Conservation (phyloP, 2,797 vertebrate species). For the Enteromius trimaculatus region DNA sequence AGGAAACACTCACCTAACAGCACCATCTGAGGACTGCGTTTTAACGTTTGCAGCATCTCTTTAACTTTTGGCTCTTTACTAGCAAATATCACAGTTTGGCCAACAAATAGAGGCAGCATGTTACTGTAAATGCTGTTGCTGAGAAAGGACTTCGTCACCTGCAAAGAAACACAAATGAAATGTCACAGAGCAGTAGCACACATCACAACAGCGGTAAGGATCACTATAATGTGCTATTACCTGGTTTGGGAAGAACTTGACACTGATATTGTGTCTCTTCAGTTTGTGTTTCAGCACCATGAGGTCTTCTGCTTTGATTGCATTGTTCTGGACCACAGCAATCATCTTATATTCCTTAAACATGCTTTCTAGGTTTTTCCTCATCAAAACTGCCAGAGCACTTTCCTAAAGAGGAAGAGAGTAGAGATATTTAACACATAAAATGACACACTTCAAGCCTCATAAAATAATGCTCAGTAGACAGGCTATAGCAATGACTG, state of each 20-base stretch:
- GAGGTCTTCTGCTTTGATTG: conserved; percentile 78
- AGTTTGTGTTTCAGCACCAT: conserved; percentile 78
- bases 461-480: background rate
- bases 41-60: conserved; percentile 85
- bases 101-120: conserved; percentile 86
- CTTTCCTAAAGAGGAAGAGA: conserved; percentile 66
- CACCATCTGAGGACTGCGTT: conserved; percentile 78
- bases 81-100: conserved; percentile 82
- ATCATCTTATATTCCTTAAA: conserved; percentile 86
- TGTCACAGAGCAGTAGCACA: background rate
- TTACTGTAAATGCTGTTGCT: conserved; percentile 76
- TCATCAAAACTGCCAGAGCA: conserved; percentile 71
- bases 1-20: conserved; percentile 82
- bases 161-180: conserved; percentile 33
- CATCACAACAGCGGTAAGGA: background rate
- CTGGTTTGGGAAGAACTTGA: conserved; percentile 87
- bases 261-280: conserved; percentile 76
- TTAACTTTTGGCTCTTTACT: conserved; percentile 85
- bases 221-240: conserved; percentile 66
- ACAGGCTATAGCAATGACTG: conserved; percentile 1
- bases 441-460: background rate
- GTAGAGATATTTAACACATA: background rate
- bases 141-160: conserved; percentile 83
- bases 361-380: conserved; percentile 70
- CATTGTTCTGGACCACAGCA: conserved; percentile 85